phyloP scores from a whole-genome alignment of 2,888 invertebrate species.

The Frankliniella intonsa region DNA sequence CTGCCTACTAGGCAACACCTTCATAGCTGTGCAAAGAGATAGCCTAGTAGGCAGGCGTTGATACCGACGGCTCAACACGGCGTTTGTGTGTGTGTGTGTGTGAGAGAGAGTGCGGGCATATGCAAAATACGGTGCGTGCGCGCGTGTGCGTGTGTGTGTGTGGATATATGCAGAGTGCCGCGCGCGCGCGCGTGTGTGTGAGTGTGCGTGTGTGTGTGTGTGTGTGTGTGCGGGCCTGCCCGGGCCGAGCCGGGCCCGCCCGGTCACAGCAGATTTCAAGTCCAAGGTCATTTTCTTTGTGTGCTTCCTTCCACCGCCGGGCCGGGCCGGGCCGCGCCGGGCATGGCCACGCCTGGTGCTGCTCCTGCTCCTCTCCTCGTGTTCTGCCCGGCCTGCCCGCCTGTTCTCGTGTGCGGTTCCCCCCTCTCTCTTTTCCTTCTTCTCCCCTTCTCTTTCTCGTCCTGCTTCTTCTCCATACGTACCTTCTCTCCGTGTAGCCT shows the following conservation, averaged over 20 bases:
- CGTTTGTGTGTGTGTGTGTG: too few species aligned
- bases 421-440: neutral
- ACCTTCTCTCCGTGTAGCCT: neutral
- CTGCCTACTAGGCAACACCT: too few species aligned
- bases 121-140: too few species aligned
- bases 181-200: too few species aligned
- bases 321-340: neutral
- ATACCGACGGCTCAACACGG: too few species aligned
- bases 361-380: neutral
- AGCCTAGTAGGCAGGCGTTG: too few species aligned
- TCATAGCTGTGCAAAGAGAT: too few species aligned
- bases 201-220: too few species aligned
- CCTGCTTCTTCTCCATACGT: neutral
- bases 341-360: neutral
- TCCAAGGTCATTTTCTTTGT: constrained; percentile 26
- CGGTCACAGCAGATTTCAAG: constrained; percentile 18
- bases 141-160: too few species aligned
- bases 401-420: neutral
- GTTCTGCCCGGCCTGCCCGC: neutral
- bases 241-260: neutral
- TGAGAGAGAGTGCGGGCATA: too few species aligned
- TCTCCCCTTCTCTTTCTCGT: neutral
- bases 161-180: too few species aligned
- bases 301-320: constrained; percentile 8
- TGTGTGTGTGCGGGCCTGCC: neutral